Evolutionary conservation across 2,888 invertebrate species (phyloP).

Genomic region (Sinhomidia bicolor): DNA sequence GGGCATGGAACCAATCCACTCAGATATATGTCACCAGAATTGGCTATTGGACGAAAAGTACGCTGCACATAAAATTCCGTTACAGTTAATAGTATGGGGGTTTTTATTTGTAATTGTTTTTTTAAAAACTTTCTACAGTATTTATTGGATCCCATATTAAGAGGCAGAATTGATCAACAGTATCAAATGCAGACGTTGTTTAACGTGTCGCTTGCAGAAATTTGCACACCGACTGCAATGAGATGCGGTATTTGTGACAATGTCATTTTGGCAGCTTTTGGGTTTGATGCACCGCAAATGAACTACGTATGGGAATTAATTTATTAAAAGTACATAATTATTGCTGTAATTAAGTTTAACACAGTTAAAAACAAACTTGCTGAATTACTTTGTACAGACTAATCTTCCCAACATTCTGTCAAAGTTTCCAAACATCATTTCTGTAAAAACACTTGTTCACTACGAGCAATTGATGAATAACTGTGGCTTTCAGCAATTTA

Average conservation of each 20-base stretch:
- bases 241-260: constrained; percentile 59
- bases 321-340: neutral
- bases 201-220: constrained; percentile 6
- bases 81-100: neutral
- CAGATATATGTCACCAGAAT: neutral
- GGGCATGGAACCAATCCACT: neutral
- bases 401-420: constrained; percentile 40
- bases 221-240: neutral
- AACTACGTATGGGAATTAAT: constrained; percentile 44
- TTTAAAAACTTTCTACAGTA: neutral
- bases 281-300: constrained; percentile 26
- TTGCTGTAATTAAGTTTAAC: too few species aligned
- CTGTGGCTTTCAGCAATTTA: constrained; percentile 36
- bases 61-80: neutral
- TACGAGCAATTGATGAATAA: neutral
- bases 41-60: neutral
- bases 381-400: constrained; percentile 18
- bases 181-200: neutral
- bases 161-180: neutral
- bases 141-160: neutral
- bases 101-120: neutral
- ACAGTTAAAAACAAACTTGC: too few species aligned
- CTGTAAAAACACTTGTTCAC: constrained; percentile 23
- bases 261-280: neutral
- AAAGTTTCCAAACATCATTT: constrained; percentile 24